Evolutionary conservation across 2,113 vertebrate genomes (phyloP), one percentile per base, ranked within the genome.

Genomic region (Dipodomys stephensi): DNA sequence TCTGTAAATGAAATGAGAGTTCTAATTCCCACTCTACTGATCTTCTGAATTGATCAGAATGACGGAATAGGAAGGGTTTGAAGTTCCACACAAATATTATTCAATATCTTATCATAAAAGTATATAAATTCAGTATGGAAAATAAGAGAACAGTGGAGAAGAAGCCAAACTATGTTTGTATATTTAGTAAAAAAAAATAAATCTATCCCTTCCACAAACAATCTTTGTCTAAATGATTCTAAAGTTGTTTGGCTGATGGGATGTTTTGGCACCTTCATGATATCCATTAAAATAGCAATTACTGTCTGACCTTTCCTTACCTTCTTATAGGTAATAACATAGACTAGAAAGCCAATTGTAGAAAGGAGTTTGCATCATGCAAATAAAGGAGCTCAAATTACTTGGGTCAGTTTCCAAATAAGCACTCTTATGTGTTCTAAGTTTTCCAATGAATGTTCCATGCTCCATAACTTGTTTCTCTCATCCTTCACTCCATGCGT

Each of bases 201-300:
- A 2, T 1, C 60, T n/a, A 72, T 11, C 4, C 15, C 15, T 0
- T 4, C 15, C 11, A 1, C 69, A n/a, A 60, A 32, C 2, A 44
- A 7, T 57, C 2, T 4, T 5, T 39, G 10, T 80, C 22, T 64
- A 27, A 18, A 25, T 65, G 23, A 44, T 39, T 39, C 68, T 74
- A 23, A 83, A 65, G 18, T 32, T 19, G 0, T 73, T 60, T 18
- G n/a, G 65, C 15, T 60, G 6, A 74, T 53, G 9, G 3, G 2
- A 4, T 78, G 3, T 35, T 57, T 67, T 32, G 7, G 5, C 7
- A 19, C 71, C 64, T 3, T 4, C 25, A 81, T 27, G 30, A 46
- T 22, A 68, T 83, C 7, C 13, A 25, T 90, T 92, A 65, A 90
- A 88, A 78, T 3, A 78, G 7, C 28, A 74, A 49, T 44, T 46